Percentiles rank a stretch among this genome's conserved stretches.
These are phyloP conservation scores for Meganola albula DNA, from an alignment of 2,888 invertebrate genomes.

Conservation along the genomic window DNA sequence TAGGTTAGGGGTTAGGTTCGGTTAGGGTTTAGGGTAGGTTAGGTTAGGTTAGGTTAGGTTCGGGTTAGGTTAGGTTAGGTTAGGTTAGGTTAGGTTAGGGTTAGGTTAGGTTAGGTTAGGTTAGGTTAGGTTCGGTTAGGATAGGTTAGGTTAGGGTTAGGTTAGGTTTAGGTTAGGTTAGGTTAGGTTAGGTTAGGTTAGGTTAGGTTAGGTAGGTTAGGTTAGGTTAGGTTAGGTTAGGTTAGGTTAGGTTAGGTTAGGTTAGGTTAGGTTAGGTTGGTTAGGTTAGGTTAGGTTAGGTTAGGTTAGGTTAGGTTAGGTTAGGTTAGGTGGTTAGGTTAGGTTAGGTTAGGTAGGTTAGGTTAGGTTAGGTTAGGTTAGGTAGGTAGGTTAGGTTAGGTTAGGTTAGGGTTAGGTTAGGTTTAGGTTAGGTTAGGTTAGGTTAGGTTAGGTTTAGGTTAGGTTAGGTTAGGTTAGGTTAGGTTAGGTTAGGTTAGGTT, in stretches of 20 bases:
- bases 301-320: slow-evolving; percentile 13
- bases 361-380: slow-evolving; percentile 14
- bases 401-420: slow-evolving; percentile 11
- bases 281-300: slow-evolving; percentile 10
- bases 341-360: slow-evolving; percentile 13
- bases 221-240: slow-evolving; percentile 11
- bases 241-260: slow-evolving; percentile 10
- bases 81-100: slow-evolving; percentile 8
- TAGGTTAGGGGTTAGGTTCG: not conserved
- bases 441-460: slow-evolving; percentile 11
- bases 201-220: slow-evolving; percentile 8
- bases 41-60: slow-evolving; percentile 13
- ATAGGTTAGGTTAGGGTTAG: slow-evolving; percentile 11
- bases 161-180: slow-evolving; percentile 12
- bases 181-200: slow-evolving; percentile 11
- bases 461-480: slow-evolving; percentile 14
- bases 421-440: slow-evolving; percentile 10
- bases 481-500: slow-evolving; percentile 14
- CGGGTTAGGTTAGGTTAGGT: slow-evolving; percentile 5
- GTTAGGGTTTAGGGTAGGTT: not conserved
- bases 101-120: slow-evolving; percentile 12
- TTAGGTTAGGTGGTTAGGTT: slow-evolving; percentile 14
- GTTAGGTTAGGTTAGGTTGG: slow-evolving; percentile 9
- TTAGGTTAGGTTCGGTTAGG: slow-evolving; percentile 12
- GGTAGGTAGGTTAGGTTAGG: slow-evolving; percentile 10